A percentile compares a stretch with the other conserved stretches of the same genome.
These are phyloP conservation scores for Varanus komodoensis DNA, from an alignment of 2,113 vertebrate species.

Conservation along the genomic window DNA sequence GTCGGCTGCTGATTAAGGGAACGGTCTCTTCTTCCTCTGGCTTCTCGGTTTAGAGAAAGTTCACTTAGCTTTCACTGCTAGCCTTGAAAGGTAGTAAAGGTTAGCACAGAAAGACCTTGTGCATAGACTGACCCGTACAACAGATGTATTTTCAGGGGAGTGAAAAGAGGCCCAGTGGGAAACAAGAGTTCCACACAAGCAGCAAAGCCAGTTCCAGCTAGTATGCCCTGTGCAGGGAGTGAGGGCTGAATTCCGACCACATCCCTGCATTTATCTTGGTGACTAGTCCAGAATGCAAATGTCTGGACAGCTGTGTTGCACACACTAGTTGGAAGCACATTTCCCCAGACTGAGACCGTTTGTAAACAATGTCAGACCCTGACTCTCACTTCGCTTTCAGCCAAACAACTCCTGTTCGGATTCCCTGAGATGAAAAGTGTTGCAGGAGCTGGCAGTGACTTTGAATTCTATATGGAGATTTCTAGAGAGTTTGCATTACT, in stretches of 20 bases:
- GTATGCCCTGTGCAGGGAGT: background rate
- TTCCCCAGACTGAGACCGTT: background rate
- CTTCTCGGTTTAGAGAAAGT: background rate
- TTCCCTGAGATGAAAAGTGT: background rate
- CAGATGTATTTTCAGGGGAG: background rate
- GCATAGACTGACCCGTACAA: background rate
- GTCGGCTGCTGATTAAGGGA: background rate
- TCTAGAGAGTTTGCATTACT: background rate
- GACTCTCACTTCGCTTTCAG: slow-evolving; percentile 1
- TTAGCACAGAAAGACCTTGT: background rate
- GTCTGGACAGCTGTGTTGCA: background rate
- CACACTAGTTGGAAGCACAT: background rate
- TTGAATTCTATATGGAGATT: slow-evolving; percentile 11
- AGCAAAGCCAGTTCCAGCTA: background rate
- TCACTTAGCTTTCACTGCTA: background rate
- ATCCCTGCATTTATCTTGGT: background rate
- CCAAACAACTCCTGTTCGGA: slow-evolving; percentile 1
- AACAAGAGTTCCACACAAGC: background rate
- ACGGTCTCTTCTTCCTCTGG: background rate
- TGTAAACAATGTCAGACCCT: slow-evolving; percentile 11
- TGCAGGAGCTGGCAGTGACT: background rate
- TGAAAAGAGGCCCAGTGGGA: background rate
- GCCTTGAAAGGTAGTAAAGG: background rate
- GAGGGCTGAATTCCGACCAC: background rate
- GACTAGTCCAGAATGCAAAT: background rate